Evolutionary conservation across 2,888 invertebrate genomes (phyloP).

Genomic region (Fragum whitleyi): DNA sequence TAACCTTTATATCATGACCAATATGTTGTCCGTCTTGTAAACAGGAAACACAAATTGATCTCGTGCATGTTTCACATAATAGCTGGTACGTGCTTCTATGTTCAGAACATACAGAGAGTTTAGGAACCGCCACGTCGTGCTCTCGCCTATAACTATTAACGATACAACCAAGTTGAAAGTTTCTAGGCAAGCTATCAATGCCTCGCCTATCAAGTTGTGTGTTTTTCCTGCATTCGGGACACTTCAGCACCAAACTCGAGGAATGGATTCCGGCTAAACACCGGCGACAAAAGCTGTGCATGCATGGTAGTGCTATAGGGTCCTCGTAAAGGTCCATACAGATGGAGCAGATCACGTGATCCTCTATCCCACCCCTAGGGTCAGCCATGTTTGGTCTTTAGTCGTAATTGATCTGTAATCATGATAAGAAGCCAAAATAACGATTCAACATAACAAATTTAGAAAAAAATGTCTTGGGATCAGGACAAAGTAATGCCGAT

Average conservation of each 20-base stretch:
- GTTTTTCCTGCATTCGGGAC: slow-evolving; percentile 58
- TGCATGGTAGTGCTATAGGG: slow-evolving; percentile 60
- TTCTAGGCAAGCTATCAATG: slow-evolving; percentile 41
- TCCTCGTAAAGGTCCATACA: slow-evolving; percentile 60
- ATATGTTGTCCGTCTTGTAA: slow-evolving; percentile 15
- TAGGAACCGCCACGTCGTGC: neutral
- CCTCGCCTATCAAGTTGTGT: slow-evolving; percentile 54
- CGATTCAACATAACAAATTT: too few relatives aligned
- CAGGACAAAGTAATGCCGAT: too few relatives aligned
- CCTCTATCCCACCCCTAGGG: slow-evolving; percentile 36
- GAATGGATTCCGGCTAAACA: slow-evolving; percentile 49
- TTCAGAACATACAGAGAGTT: slow-evolving; percentile 42
- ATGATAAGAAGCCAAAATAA: too few relatives aligned
- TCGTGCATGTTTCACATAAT: slow-evolving; percentile 46
- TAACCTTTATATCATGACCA: neutral
- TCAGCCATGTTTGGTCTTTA: slow-evolving; percentile 18
- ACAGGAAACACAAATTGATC: slow-evolving; percentile 41
- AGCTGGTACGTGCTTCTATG: slow-evolving; percentile 49
- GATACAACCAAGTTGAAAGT: slow-evolving; percentile 56
- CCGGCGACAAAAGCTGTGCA: slow-evolving; percentile 58
- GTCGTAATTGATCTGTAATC: too few relatives aligned
- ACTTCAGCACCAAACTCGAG: slow-evolving; percentile 36
- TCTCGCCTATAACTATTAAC: slow-evolving; percentile 51
- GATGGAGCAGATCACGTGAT: slow-evolving; percentile 63
- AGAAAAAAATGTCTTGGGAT: too few relatives aligned